Percentiles rank a stretch among this genome's conserved stretches.
Conservation (phyloP, 1,140 invertebrate genomes). For the Eupeodes corollae region DNA sequence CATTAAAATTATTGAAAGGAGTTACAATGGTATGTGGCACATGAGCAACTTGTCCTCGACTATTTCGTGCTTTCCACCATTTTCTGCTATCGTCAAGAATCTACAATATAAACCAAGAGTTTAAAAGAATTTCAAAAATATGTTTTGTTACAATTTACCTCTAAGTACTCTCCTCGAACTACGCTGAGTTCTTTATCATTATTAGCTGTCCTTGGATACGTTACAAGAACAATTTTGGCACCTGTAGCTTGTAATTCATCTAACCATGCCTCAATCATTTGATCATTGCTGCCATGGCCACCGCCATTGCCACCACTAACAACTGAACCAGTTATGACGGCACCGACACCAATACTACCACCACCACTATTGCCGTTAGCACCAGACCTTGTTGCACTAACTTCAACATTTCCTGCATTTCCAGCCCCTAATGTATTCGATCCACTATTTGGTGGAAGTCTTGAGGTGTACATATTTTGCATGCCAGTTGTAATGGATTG, state of each 20-base stretch:
- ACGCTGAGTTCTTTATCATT: conserved; percentile 97
- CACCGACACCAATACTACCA: conserved; percentile 4
- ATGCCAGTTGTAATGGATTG: conserved; percentile 26
- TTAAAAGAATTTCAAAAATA: not conserved
- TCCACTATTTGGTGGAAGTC: not conserved
- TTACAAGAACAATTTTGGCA: conserved; percentile 81
- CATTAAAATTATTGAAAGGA: conserved; percentile 39
- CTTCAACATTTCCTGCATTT: not conserved
- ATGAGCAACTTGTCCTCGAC: conserved; percentile 76
- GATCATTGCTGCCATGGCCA: conserved; percentile 19
- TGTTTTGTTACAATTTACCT: conserved; percentile 46
- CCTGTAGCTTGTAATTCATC: conserved; percentile 62
- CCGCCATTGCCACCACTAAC: not conserved
- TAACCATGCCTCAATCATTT: conserved; percentile 47
- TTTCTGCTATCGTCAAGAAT: conserved; percentile 89
- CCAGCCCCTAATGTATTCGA: not conserved
- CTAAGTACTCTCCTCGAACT: conserved; percentile 85
- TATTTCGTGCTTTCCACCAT: conserved; percentile 97
- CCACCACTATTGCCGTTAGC: conserved; percentile 6
- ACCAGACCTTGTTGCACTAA: too few species aligned
- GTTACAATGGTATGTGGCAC: conserved; percentile 96
- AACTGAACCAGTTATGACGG: conserved; percentile 11
- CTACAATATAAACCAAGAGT: conserved; percentile 39
- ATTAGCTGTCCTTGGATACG: conserved; percentile 90
- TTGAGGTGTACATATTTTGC: conserved; percentile 27